Evolutionary conservation across 2,797 vertebrate genomes (phyloP), one percentile per base, ranked within the genome.

Genomic region (Phataginus tetradactyla): DNA sequence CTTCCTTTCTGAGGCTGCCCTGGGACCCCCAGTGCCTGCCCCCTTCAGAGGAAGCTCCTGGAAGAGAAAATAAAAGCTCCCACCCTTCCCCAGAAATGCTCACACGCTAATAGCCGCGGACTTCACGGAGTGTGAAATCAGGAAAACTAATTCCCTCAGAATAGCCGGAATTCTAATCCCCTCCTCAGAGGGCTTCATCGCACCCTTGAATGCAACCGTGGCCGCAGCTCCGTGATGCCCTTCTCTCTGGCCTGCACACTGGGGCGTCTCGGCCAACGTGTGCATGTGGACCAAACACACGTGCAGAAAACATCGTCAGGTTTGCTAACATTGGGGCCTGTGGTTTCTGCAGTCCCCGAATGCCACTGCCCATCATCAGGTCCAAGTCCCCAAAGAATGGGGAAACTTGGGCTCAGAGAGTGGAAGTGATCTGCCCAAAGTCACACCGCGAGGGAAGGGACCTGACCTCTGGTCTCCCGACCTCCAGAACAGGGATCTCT

Each of bases 81-180:
- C 97, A 95, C 42, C 66, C 94, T 97, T 96, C 96, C 97, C 96
- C 97, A 94, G 97, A 95, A 93, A 88, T 17, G 96, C 61, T 78
- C 39, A 21, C 95, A 91, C 93, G 93, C 88, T 96, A 83, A 32
- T 12, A 77, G 87, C 95, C 23, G 32, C 29, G 5, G 78, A 7
- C 42, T 74, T 85, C 94, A 71, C 94, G 93, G 95, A 84, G 86
- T 93, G 97, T 96, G 97, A 97, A 84, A 87, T 86, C 66, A 25
- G 94, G 96, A 86, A 97, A 74, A 86, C 68, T 4, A 68, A 96
- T 95, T 97, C 97, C 97, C 78, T 96, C 88, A 85, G 98, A 97
- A 97, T 69, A 93, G 91, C 53, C 14, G 85, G 93, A 83, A 86
- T 37, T 29, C 83, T 61, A 21, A 85, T 78, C 96, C 95, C 96